Evolutionary conservation across 2,888 invertebrate genomes (phyloP).

Genomic region (Onthophagus sagittarius): DNA sequence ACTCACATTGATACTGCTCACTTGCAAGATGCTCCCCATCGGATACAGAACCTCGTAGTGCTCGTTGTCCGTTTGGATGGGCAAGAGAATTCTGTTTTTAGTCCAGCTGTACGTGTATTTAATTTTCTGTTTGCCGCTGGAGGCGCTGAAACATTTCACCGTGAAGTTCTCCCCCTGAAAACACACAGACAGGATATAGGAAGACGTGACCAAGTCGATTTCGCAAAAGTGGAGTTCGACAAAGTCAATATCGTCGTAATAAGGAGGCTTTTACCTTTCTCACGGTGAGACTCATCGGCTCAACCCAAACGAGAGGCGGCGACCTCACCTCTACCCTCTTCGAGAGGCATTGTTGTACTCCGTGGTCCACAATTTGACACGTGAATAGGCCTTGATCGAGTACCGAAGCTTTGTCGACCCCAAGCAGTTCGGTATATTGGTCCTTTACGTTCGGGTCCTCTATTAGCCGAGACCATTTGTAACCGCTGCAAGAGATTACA

Average conservation of each 20-base stretch:
- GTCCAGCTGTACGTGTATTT: slow-evolving; percentile 82
- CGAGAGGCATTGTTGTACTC: slow-evolving; percentile 65
- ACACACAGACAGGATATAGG: slow-evolving; percentile 17
- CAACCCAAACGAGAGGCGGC: slow-evolving; percentile 64
- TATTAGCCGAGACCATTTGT: slow-evolving; percentile 62
- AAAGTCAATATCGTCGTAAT: neutral
- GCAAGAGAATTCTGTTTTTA: slow-evolving; percentile 69
- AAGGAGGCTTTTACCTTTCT: slow-evolving; percentile 55
- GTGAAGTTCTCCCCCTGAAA: slow-evolving; percentile 65
- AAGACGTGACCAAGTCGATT: neutral
- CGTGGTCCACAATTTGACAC: slow-evolving; percentile 65
- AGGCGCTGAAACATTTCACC: slow-evolving; percentile 70
- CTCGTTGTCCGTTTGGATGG: slow-evolving; percentile 68
- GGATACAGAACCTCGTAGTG: slow-evolving; percentile 84
- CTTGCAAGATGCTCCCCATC: slow-evolving; percentile 76
- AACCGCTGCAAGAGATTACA: slow-evolving; percentile 48
- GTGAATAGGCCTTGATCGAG: slow-evolving; percentile 76
- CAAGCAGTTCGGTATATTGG: slow-evolving; percentile 65
- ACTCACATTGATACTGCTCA: slow-evolving; percentile 70
- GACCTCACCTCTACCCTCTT: slow-evolving; percentile 58
- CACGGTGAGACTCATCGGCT: slow-evolving; percentile 67
- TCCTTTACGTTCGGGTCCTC: slow-evolving; percentile 52
- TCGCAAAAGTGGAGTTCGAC: neutral
- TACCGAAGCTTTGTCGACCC: slow-evolving; percentile 64
- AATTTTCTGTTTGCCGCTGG: slow-evolving; percentile 61